Base-by-base conservation (phyloP, 1,140 invertebrate species). In the Drosophila takahashii region DNA sequence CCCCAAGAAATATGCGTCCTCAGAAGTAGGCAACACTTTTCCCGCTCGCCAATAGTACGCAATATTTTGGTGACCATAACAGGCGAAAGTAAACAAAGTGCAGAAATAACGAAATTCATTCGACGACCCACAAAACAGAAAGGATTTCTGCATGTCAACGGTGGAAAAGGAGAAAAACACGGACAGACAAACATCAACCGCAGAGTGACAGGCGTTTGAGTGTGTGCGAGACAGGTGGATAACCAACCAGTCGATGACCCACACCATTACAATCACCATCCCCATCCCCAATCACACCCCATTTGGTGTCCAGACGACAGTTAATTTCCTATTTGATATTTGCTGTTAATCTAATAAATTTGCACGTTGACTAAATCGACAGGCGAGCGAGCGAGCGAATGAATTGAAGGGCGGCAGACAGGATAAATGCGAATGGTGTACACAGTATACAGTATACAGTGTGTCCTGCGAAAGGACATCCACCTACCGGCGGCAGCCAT, bases 251-350 rank as follows among this genome's bases (percentile, higher is more conserved):
- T 22, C 58, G 27, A 11, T 47, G 64, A 52, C 47, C 34, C 34
- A 29, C 18, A 29, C 44, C 44, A 45, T 22, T 3, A 22, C 22
- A 22, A 22, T 5, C 32, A 11, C 44, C n/a, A n/a, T n/a, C n/a
- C 42, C 18, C 29, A 29, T 6, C 18, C 26, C 27, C n/a, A 16
- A 13, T 5, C 32, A 11, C 44, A 32, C 26, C 52, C 47, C 59
- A 66, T 27, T 41, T 48, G 37, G 45, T 45, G 76, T 66, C 79
- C 83, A 86, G 83, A 86, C 83, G 84, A 89, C 84, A 89, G 77
- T 89, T 89, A 89, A 89, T 89, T 89, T 89, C 84, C 84, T 89
- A 77, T 89, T 79, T 80, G 84, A 87, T 87, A 89, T 87, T 89
- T 87, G 83, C 84, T 87, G 76, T 87, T 87, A 87, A 87, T 87